Percentiles rank a stretch among this genome's conserved stretches.
phyloP scores from a whole-genome alignment of 2,797 vertebrate genomes.

The Oreochromis grahami region DNA sequence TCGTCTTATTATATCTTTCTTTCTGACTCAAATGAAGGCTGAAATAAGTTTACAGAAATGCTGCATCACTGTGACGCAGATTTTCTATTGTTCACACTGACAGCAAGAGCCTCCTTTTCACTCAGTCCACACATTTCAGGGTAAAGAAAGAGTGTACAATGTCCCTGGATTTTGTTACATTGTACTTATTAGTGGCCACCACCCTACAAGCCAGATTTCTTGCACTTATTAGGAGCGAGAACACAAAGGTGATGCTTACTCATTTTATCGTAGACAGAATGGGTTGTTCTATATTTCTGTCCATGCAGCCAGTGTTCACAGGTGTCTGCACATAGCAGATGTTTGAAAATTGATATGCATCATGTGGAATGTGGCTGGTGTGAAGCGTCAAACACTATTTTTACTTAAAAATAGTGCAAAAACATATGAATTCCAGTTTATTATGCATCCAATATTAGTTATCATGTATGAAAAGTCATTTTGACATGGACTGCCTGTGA shows the following conservation, averaged over 20 bases:
- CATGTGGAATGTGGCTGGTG: background rate
- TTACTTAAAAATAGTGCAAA: constrained; percentile 15
- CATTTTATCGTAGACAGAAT: constrained; percentile 2
- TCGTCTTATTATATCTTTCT: background rate
- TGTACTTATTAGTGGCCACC: background rate
- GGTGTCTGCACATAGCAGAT: background rate
- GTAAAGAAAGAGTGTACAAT: constrained; percentile 1
- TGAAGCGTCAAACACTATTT: background rate
- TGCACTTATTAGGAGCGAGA: constrained; percentile 32
- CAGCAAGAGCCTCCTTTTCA: background rate
- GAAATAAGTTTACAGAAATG: background rate
- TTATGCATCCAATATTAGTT: constrained; percentile 22
- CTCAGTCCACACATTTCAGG: background rate
- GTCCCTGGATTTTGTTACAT: background rate
- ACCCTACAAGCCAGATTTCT: constrained; percentile 7
- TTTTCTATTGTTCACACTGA: background rate
- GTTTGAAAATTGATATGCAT: background rate
- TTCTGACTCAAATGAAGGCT: background rate
- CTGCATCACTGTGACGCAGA: background rate
- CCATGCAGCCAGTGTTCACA: background rate
- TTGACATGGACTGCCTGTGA: constrained; percentile 50
- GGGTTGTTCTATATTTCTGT: background rate
- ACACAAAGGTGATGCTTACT: constrained; percentile 7
- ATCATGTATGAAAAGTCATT: constrained; percentile 53
- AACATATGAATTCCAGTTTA: constrained; percentile 44